phyloP scores from a whole-genome alignment of 2,113 vertebrate genomes.

The Psammodynastes pulverulentus region DNA sequence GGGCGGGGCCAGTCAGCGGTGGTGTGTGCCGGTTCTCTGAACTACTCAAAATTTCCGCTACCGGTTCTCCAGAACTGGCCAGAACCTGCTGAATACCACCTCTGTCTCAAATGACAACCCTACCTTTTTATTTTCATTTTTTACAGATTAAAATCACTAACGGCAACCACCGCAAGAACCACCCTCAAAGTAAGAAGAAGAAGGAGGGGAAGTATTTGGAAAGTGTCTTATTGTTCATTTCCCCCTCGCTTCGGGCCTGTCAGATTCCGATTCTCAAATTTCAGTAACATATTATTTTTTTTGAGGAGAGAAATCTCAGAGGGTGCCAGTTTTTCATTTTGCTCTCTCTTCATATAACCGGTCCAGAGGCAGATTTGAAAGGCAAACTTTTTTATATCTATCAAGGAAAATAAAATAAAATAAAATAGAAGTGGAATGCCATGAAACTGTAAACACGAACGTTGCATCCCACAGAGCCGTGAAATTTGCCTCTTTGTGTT shows the following conservation, averaged over 20 bases:
- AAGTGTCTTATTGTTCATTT: neutral
- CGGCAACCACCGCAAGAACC: neutral
- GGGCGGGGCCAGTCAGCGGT: too few relatives aligned
- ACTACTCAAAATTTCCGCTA: too few relatives aligned
- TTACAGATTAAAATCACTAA: neutral
- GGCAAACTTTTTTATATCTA: neutral
- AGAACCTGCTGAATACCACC: too few relatives aligned
- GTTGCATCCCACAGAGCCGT: neutral
- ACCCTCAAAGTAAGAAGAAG: neutral
- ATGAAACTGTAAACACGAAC: constrained; percentile 5
- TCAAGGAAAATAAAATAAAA: neutral
- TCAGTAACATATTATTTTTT: neutral
- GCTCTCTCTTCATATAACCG: neutral
- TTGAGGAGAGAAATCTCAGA: neutral
- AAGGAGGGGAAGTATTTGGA: too few relatives aligned
- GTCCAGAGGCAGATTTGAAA: constrained; percentile 4
- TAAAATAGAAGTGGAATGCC: neutral
- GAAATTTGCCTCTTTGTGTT: neutral
- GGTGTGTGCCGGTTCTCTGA: too few relatives aligned
- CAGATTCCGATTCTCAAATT: neutral
- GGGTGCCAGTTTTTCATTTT: neutral
- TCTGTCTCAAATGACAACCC: neutral
- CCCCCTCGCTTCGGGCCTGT: neutral
- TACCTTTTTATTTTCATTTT: neutral
- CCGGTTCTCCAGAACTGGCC: too few relatives aligned